Evolutionary conservation across 2,113 vertebrate genomes (phyloP).

Genomic region (Channa argus): DNA sequence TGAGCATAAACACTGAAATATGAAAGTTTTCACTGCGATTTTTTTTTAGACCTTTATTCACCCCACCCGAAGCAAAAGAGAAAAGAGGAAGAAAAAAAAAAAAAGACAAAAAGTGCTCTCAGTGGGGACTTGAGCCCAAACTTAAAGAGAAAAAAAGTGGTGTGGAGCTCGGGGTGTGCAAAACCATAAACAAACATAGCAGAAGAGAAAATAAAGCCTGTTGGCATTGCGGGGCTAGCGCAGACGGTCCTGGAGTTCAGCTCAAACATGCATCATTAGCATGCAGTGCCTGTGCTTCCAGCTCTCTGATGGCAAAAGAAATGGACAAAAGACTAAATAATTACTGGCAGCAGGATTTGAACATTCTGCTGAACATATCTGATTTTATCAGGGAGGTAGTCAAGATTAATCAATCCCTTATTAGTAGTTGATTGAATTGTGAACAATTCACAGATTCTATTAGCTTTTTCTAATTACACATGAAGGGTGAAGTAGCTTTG

Average conservation of each 20-base stretch:
- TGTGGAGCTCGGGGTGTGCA: conserved; percentile 16
- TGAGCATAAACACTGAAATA: conserved; percentile 51
- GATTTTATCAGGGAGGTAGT: conserved; percentile 62
- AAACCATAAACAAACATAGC: conserved; percentile 68
- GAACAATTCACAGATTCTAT: conserved; percentile 52
- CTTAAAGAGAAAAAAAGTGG: conserved; percentile 27
- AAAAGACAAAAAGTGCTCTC: conserved; percentile 15
- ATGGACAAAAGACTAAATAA: conserved; percentile 64
- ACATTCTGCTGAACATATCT: conserved; percentile 60
- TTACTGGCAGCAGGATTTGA: conserved; percentile 62
- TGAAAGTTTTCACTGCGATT: conserved; percentile 55
- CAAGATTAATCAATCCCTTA: conserved; percentile 61
- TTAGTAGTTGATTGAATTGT: conserved; percentile 66
- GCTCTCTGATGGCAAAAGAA: conserved; percentile 62
- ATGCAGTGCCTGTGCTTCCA: conserved; percentile 66
- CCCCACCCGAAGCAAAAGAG: conserved; percentile 46
- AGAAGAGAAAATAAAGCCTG: conserved; percentile 60
- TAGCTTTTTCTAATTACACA: conserved; percentile 57
- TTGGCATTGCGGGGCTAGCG: conserved; percentile 38
- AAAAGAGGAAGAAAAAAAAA: background rate
- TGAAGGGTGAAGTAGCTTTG: conserved; percentile 45
- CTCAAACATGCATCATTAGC: conserved; percentile 74
- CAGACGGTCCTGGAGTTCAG: conserved; percentile 68
- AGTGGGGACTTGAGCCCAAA: conserved; percentile 51
- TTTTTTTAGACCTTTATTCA: conserved; percentile 54